Conservation (phyloP, 2,113 vertebrate genomes). For the Macaca nemestrina region DNA sequence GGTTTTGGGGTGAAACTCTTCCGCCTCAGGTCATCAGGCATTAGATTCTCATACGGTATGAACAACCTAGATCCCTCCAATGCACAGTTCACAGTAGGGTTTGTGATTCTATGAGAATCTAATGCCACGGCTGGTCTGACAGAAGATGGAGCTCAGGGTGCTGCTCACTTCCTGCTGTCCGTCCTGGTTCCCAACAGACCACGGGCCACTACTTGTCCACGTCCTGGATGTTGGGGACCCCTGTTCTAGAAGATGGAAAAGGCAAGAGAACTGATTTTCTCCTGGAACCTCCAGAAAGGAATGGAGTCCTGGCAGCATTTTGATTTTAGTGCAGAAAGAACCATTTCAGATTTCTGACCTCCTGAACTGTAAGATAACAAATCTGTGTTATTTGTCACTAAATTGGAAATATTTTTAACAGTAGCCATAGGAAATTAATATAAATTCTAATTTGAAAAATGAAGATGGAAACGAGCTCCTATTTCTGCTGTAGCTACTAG, state of each 20-base stretch:
- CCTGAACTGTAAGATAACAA: background rate
- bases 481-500: background rate
- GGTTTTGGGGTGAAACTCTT: too few relatives aligned
- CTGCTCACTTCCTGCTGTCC: too few relatives aligned
- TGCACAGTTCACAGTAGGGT: too few relatives aligned
- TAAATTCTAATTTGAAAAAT: background rate
- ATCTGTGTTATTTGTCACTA: background rate
- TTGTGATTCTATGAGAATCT: too few relatives aligned
- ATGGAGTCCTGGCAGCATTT: accelerated
- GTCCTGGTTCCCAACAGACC: too few relatives aligned
- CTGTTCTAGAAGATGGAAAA: background rate
- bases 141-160: too few relatives aligned
- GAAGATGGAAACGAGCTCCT: background rate
- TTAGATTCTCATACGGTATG: too few relatives aligned
- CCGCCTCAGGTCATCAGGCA: too few relatives aligned
- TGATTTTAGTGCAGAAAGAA: background rate
- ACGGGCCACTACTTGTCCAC: too few relatives aligned
- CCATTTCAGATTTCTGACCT: background rate
- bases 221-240: too few relatives aligned
- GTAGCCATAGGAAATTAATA: background rate
- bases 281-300: background rate
- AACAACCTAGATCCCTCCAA: too few relatives aligned
- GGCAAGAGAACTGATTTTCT: background rate
- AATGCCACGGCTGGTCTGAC: too few relatives aligned
- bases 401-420: background rate